phyloP scores from a whole-genome alignment of 2,797 vertebrate genomes.

The Nasua narica region DNA sequence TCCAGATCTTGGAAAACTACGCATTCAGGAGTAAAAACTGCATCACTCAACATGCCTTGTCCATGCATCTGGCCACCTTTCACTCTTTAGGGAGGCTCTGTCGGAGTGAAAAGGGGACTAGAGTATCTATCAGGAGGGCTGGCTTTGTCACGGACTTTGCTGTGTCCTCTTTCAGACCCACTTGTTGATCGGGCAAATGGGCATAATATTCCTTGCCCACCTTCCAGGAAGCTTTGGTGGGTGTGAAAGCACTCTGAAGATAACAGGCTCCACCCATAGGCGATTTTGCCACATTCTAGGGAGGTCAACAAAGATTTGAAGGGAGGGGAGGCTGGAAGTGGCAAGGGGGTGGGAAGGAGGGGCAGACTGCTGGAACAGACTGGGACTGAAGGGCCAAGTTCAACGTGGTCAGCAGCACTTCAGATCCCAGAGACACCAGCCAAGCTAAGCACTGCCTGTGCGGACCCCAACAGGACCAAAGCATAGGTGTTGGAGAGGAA shows the following conservation, averaged over 20 bases:
- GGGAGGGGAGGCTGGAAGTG: background rate
- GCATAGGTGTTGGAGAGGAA: background rate
- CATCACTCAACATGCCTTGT: background rate
- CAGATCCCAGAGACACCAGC: constrained; percentile 18
- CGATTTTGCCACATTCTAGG: background rate
- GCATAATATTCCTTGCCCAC: background rate
- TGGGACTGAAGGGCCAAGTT: background rate
- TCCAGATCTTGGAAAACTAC: background rate
- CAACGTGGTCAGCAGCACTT: background rate
- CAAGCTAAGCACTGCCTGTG: constrained; percentile 63
- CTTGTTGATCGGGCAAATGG: background rate
- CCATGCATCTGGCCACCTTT: background rate
- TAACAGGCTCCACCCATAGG: background rate
- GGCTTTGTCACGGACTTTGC: background rate
- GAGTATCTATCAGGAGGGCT: background rate
- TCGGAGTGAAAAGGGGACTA: background rate
- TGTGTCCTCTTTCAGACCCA: background rate
- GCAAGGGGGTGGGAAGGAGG: background rate
- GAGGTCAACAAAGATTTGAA: background rate
- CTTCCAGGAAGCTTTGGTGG: background rate
- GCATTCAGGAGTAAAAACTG: background rate
- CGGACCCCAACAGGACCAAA: constrained; percentile 27
- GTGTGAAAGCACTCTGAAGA: background rate
- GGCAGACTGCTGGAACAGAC: background rate
- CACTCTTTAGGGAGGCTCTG: background rate